Evolutionary conservation across 1,140 invertebrate genomes (phyloP).

Genomic region (Panagrolaimus sp.): DNA sequence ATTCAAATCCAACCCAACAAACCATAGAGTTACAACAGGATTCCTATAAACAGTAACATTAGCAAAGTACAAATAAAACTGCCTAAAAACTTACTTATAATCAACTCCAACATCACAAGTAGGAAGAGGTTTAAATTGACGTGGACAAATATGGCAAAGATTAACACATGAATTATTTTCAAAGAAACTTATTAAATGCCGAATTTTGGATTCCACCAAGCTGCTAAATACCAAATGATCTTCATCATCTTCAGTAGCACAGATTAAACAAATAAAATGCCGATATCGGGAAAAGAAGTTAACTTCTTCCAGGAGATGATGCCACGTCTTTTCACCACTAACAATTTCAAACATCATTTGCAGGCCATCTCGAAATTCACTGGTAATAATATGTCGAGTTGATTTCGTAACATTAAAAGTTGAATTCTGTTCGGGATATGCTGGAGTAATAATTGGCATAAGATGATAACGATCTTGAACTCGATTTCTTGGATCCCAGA

Average conservation of each 20-base stretch:
- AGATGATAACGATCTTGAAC: constrained; percentile 69
- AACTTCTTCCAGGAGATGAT: constrained; percentile 85
- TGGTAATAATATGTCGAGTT: constrained; percentile 83
- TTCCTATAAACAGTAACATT: constrained; percentile 50
- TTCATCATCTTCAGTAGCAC: constrained; percentile 37
- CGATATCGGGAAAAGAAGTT: constrained; percentile 90
- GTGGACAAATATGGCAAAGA: constrained; percentile 88
- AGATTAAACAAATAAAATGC: constrained; percentile 61
- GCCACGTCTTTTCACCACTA: constrained; percentile 76
- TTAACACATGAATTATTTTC: constrained; percentile 85
- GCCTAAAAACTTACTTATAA: constrained; percentile 52
- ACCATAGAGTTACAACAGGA: constrained; percentile 76
- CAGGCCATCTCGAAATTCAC: constrained; percentile 77
- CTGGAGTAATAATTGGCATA: constrained; percentile 99
- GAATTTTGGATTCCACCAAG: constrained; percentile 89
- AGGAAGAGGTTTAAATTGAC: constrained; percentile 68
- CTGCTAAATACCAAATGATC: constrained; percentile 66
- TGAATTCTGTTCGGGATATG: constrained; percentile 98
- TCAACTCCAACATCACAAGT: constrained; percentile 27
- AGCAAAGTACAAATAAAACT: constrained; percentile 23
- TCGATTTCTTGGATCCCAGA: constrained; percentile 73
- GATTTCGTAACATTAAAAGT: constrained; percentile 95
- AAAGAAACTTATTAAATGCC: constrained; percentile 81
- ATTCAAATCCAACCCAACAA: constrained; percentile 85
- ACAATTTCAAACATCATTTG: constrained; percentile 80